Base-by-base conservation (phyloP, 2,888 invertebrate species). In the Xestia c-nigrum region DNA sequence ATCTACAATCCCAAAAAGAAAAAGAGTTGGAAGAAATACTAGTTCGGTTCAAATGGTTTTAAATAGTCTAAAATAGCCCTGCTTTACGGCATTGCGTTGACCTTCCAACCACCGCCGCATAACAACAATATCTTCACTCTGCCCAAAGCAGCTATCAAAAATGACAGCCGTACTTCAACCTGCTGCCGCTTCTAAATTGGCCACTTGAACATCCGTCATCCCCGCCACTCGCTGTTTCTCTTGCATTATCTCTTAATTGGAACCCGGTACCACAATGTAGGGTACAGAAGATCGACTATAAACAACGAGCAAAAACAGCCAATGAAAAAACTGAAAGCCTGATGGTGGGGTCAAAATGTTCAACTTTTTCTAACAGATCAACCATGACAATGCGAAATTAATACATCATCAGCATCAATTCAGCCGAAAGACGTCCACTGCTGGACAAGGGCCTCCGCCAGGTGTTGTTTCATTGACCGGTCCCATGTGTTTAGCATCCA, bases 241-340 rank as follows among this genome's bases (percentile, higher is more conserved):
- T 74, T 61, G 73, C 71, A 83, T 85, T 85, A 84, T 85, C 86
- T 81, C 77, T 83, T 85, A 85, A 85, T 85, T 85, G 83, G 80
- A 65, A 40, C 78, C 9, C n/a, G 61, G 16, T 40, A 10, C 40
- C 78, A 47, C 21, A 7, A n/a, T 5, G n/a, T 0, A 55, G n/a
- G 1, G 0, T 24, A 55, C 40, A 47, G 52, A 63, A 78, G 52
- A 14, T 21, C 12, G 0, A 0, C 9, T 38, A 0, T 9, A 6
- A 1, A 40, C 5, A 16, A 52, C 14, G 2, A 76, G 3, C 24
- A 50, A 43, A 61, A 61, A 4, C 16, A 10, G 16, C 6, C 6
- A 7, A 24, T 6, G 3, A 59, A 59, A 59, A 31, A 59, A 24
- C 14, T 57, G 24, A 16, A 24, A 24, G 6, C 55, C n/a, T n/a